phyloP scores from a whole-genome alignment of 2,888 invertebrate genomes.

The Luperina testacea region DNA sequence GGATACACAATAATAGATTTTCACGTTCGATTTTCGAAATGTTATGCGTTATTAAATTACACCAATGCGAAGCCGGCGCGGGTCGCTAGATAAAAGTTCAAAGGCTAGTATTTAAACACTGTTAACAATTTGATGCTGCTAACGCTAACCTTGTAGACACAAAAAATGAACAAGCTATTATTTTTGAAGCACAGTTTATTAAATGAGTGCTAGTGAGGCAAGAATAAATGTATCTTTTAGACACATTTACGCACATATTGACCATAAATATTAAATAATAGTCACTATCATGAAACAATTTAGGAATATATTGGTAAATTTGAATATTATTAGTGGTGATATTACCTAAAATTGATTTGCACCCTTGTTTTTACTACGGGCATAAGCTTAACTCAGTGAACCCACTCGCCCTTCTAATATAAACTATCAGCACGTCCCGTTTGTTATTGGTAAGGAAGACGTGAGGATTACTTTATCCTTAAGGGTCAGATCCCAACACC shows the following conservation, averaged over 20 bases:
- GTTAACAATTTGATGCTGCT: not conserved
- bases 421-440: constrained; percentile 41
- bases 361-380: constrained; percentile 31
- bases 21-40: not conserved
- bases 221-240: not conserved
- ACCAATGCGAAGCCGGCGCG: not conserved
- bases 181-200: constrained; percentile 1
- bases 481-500: constrained; percentile 24
- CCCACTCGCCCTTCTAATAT: constrained; percentile 15
- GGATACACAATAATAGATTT: not conserved
- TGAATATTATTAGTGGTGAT: constrained; percentile 19
- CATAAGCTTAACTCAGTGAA: constrained; percentile 12
- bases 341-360: constrained; percentile 29
- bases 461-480: constrained; percentile 39
- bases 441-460: constrained; percentile 37
- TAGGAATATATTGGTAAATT: constrained; percentile 17
- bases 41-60: too few relatives aligned
- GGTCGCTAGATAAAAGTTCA: not conserved
- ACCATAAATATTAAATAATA: constrained; percentile 34
- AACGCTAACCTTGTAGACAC: not conserved
- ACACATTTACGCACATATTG: constrained; percentile 8
- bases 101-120: not conserved
- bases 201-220: not conserved
- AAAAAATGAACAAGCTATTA: not conserved
- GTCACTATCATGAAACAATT: constrained; percentile 23